Evolutionary conservation across 2,113 vertebrate genomes (phyloP), one percentile per base, ranked within the genome.

Genomic region (Tychaedon coryphoeus): DNA sequence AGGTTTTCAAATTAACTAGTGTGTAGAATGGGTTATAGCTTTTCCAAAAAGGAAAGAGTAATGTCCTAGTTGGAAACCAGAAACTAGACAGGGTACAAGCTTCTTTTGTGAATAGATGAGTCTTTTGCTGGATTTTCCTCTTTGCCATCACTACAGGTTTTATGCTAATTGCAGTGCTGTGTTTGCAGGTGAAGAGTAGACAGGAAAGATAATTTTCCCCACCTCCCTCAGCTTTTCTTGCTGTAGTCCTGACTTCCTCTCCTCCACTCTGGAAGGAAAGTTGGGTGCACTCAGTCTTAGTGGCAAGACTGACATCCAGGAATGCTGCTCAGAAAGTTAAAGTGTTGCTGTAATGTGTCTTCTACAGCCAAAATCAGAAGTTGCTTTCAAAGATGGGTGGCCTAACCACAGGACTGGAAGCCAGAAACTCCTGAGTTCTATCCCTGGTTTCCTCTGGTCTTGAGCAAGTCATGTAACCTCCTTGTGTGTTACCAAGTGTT

Each of bases 391-490:
- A 95, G 81, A 81, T 62, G 26, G 78, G 74, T 92, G 84, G 86
- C 80, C 79, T 93, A 67, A 90, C 75, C 84, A 61, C 83, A 85
- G 88, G 84, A 79, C 65, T 88, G 76, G 81, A 88, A 94, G 89
- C 91, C 77, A 94, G 62, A 84, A 92, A 75, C 74, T 91, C 76
- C 85, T 9, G 38, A 94, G 81, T 92, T 94, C 78, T 92, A 17
- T 80, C 58, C 85, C 53, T 91, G 87, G 73, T 90, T 97, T 90
- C 51, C 74, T 86, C 80, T 94, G 80, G 43, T 94, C 75, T 83
- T 94, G 75, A 88, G 78, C 82, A 67, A 86, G 73, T 86, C 19
- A 25, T 45, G 69, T 95, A 88, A 84, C 90, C 75, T 89, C 86
- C 79, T 53, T 85, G 62, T 62, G 51, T 0, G 2, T 94, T 91